A percentile compares a stretch with the other conserved stretches of the same genome.
These are phyloP conservation scores for Leptinotarsa haldemani DNA, from an alignment of 2,888 invertebrate species.

Conservation along the genomic window DNA sequence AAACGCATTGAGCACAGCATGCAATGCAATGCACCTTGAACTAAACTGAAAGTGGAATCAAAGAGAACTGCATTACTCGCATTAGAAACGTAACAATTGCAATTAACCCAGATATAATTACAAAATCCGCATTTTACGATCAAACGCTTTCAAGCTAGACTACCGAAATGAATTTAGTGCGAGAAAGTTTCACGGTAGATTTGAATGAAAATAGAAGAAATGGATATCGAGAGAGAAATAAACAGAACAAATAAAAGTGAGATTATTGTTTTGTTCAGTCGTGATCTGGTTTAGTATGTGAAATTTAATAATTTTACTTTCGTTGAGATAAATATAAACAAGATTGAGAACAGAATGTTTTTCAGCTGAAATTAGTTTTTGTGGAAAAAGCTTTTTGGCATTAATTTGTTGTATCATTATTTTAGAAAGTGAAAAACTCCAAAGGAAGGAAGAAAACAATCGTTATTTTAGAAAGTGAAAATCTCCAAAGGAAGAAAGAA, in stretches of 20 bases:
- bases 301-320: no score
- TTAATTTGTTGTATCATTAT: no score
- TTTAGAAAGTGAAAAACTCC: no score
- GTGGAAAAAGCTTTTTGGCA: no score
- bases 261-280: neutral
- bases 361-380: no score
- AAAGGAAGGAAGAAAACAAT: no score
- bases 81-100: constrained; percentile 38
- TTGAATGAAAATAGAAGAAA: neutral
- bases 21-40: constrained; percentile 41
- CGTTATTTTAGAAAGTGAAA: no score
- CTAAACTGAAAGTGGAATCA: constrained; percentile 39
- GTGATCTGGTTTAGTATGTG: no score
- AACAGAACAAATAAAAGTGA: neutral
- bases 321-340: no score
- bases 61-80: constrained; percentile 36
- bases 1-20: constrained; percentile 21
- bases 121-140: constrained; percentile 27
- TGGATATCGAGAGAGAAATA: neutral
- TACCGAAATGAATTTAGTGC: neutral
- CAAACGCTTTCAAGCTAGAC: constrained; percentile 2
- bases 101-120: constrained; percentile 46
- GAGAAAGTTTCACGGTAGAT: neutral
- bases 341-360: no score
- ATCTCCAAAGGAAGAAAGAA: no score